Base-by-base conservation (phyloP, 2,888 invertebrate species). In the Drosophila histrio region DNA sequence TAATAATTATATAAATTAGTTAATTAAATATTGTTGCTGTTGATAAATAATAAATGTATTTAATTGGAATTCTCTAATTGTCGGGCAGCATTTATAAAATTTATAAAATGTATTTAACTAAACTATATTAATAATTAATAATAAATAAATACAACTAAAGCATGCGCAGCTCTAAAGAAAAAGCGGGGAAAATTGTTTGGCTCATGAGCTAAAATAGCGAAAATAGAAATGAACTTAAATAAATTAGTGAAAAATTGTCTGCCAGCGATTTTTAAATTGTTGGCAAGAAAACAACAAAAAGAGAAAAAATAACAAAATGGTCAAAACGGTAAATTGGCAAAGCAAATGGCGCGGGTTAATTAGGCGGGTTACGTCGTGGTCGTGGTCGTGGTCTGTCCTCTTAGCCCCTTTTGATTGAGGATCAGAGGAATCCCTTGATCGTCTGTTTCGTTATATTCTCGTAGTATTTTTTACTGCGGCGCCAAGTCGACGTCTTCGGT, bases 381-480 rank as follows among this genome's bases (percentile, higher is more conserved):
- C 49, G 22, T 32, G 22, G 32, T 36, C 26, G 11, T 4, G 9
- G 3, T 19, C 34, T 36, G 3, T 30, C 11, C 4, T 19, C n/a
- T 43, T 8, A 30, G 1, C 28, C 22, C 7, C 47, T 54, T 44
- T 62, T 43, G n/a, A n/a, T n/a, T n/a, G n/a, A n/a, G n/a, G n/a
- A n/a, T 86, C 87, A 93, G 79, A 94, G 91, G 89, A 93, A 93
- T 70, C 93, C 93, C 91, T 93, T 93, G 84, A 94, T 93, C 68
- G 94, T 93, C 89, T 93, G 93, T 79, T 93, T 93, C 79, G 93
- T 93, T 78, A 93, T 92, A 71, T 92, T 92, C 69, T 91, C 92
- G 77, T 92, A 92, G 78, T 93, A 93, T 87, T 90, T 91, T 87
- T 90, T 91, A 80, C 91, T 92, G 81, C 91, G 92, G 76, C 91